Evolutionary conservation across 2,113 vertebrate species (phyloP).

Genomic region (Gallinago media): DNA sequence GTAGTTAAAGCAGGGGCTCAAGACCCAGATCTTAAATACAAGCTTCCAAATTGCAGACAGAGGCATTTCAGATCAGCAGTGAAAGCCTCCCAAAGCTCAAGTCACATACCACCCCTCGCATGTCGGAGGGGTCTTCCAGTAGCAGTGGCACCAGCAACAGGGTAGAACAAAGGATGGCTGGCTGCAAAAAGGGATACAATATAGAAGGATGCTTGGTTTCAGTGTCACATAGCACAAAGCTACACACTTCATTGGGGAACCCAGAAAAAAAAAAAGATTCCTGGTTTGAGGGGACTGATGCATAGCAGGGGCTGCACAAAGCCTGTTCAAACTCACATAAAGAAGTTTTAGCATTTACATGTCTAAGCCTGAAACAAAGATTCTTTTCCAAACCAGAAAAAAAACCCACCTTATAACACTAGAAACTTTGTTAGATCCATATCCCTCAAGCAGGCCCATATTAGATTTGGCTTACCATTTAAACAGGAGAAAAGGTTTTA

Average conservation of each 20-base stretch:
- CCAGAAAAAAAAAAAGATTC: rapidly evolving
- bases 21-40: not conserved
- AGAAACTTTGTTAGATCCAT: not conserved
- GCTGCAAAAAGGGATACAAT: not conserved
- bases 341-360: too few relatives aligned
- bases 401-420: not conserved
- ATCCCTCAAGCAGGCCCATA: not conserved
- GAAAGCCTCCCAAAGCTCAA: not conserved
- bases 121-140: rapidly evolving
- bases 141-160: not conserved
- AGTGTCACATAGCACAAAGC: not conserved
- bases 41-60: not conserved
- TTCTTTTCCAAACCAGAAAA: not conserved
- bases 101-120: not conserved
- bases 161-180: not conserved
- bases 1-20: not conserved
- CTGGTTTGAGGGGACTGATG: not conserved
- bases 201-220: not conserved
- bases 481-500: not conserved
- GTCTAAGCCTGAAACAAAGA: not conserved
- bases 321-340: rapidly evolving
- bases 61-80: not conserved
- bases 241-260: not conserved
- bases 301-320: not conserved
- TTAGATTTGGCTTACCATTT: not conserved